These are phyloP conservation scores for Mantis religiosa DNA, from an alignment of 2,888 invertebrate genomes.

Conservation along the genomic window DNA sequence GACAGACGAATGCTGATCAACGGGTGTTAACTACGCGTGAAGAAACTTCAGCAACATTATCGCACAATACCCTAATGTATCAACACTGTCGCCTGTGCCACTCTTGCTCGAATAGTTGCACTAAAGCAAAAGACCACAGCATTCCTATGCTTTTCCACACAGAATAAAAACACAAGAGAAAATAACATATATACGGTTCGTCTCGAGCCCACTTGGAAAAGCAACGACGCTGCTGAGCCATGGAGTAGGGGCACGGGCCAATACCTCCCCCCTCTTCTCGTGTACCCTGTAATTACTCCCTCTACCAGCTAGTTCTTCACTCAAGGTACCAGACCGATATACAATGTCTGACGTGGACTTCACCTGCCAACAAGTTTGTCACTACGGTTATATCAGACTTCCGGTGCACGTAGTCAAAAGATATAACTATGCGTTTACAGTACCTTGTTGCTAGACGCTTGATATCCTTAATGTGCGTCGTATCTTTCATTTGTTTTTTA, in stretches of 20 bases:
- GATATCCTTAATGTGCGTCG: not conserved
- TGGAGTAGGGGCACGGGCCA: slow-evolving; percentile 12
- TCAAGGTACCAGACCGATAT: slow-evolving; percentile 1
- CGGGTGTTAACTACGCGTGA: too few relatives aligned
- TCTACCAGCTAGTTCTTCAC: not conserved
- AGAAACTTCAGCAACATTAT: too few relatives aligned
- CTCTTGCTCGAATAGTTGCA: not conserved
- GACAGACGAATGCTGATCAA: too few relatives aligned
- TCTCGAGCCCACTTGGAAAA: not conserved
- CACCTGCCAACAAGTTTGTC: not conserved
- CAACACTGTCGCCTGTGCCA: not conserved
- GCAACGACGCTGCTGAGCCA: not conserved
- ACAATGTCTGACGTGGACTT: not conserved
- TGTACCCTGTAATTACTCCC: slow-evolving; percentile 17
- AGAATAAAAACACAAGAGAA: slow-evolving; percentile 18
- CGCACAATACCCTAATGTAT: too few relatives aligned
- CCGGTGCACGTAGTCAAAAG: not conserved
- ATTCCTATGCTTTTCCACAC: slow-evolving; percentile 12
- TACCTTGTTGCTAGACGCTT: not conserved
- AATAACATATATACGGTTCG: slow-evolving; percentile 13
- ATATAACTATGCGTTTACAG: not conserved
- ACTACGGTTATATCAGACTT: not conserved
- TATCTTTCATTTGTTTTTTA: too few relatives aligned
- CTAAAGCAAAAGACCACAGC: slow-evolving; percentile 5
- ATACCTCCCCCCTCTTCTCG: not conserved